Evolutionary conservation across 2,797 vertebrate genomes (phyloP).

Genomic region (Sebastes alutus): DNA sequence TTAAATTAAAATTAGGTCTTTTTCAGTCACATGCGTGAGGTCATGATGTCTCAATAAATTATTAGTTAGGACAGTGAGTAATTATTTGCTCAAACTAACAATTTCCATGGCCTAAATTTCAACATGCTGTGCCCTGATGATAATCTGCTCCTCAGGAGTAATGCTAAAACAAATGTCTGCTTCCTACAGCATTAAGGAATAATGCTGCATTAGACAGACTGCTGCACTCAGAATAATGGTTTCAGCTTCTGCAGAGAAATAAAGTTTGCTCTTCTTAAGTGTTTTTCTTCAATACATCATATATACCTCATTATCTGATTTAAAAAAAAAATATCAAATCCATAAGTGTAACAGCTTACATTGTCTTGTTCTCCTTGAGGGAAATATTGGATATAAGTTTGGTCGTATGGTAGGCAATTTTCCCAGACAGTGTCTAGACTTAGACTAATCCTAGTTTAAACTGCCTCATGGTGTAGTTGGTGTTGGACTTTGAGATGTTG

Average conservation of each 20-base stretch:
- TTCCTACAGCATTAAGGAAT: not conserved
- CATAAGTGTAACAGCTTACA: not conserved
- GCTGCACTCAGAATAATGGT: not conserved
- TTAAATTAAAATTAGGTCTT: not conserved
- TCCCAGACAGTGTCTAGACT: slow-evolving; percentile 2
- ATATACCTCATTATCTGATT: not conserved
- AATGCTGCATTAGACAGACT: not conserved
- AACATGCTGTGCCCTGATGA: not conserved
- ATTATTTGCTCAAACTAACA: not conserved
- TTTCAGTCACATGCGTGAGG: not conserved
- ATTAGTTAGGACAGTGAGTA: not conserved
- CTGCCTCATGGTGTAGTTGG: not conserved
- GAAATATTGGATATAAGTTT: not conserved
- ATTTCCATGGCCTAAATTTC: not conserved
- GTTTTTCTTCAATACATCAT: not conserved
- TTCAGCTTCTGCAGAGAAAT: not conserved
- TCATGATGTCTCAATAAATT: not conserved
- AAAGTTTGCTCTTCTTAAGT: not conserved
- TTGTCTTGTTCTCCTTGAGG: not conserved
- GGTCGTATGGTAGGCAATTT: not conserved
- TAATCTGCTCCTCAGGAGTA: not conserved
- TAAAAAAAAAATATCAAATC: not conserved
- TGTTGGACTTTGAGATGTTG: not conserved
- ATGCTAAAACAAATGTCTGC: not conserved
- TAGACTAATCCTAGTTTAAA: not conserved